Evolutionary conservation across 2,113 vertebrate species (phyloP).

Genomic region (Myxocyprinus asiaticus): DNA sequence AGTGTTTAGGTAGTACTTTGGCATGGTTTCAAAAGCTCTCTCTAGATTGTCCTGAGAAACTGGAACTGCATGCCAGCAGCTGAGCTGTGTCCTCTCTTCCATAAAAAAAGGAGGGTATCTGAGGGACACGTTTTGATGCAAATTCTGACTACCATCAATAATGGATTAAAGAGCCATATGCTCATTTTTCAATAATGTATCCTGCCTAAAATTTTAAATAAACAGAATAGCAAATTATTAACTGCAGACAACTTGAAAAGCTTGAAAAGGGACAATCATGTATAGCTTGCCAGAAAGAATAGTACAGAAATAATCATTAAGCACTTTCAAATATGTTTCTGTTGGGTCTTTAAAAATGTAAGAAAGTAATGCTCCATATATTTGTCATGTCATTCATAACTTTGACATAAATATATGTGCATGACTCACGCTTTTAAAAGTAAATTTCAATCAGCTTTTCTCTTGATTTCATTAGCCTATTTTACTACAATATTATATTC

Average conservation of each 20-base stretch:
- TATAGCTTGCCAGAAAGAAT: neutral
- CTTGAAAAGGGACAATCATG: neutral
- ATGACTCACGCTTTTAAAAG: no score
- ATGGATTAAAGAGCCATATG: conserved; percentile 42
- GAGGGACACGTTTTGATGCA: conserved; percentile 10
- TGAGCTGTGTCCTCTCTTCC: conserved; percentile 36
- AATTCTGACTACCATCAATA: conserved; percentile 40
- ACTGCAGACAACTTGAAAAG: conserved; percentile 9
- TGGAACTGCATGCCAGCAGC: conserved; percentile 10
- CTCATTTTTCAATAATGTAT: conserved; percentile 41
- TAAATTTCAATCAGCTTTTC: neutral
- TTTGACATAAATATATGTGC: no score
- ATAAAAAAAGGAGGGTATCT: conserved; percentile 15
- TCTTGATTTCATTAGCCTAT: conserved; percentile 28
- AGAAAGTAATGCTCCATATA: no score
- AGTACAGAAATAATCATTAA: neutral
- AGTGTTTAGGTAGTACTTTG: conserved; percentile 37
- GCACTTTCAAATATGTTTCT: neutral
- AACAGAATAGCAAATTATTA: conserved; percentile 37
- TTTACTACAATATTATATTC: neutral
- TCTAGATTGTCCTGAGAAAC: conserved; percentile 28
- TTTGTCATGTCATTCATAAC: no score
- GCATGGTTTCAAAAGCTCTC: conserved; percentile 14
- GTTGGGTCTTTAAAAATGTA: no score
- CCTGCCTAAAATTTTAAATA: conserved; percentile 35